Evolutionary conservation across 2,797 vertebrate species (phyloP).

Genomic region (Caiman crocodilus): DNA sequence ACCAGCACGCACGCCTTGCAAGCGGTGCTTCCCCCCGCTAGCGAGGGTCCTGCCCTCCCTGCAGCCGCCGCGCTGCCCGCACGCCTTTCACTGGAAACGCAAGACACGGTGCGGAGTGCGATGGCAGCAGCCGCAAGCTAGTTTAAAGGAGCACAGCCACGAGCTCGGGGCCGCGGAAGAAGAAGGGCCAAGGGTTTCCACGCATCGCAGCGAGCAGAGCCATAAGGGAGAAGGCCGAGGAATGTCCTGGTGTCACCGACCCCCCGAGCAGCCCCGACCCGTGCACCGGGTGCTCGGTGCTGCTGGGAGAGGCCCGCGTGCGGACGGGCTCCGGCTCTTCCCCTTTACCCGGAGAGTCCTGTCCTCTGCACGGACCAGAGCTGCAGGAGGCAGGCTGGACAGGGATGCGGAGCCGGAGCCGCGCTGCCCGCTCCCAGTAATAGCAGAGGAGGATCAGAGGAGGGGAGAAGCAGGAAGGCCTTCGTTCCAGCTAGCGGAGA

Average conservation of each 20-base stretch:
- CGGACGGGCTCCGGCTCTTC: too few species aligned
- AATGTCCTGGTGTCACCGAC: neutral
- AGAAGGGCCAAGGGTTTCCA: neutral
- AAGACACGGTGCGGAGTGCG: neutral
- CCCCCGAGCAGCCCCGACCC: too few species aligned
- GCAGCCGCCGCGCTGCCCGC: neutral
- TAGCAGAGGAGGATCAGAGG: too few species aligned
- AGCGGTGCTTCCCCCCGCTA: neutral
- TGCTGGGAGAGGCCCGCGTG: neutral
- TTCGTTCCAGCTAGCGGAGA: neutral
- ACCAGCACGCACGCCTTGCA: too few species aligned
- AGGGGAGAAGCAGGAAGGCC: neutral
- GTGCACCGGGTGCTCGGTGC: neutral
- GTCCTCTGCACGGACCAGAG: neutral
- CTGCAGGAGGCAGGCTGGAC: neutral
- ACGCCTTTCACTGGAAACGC: too few species aligned
- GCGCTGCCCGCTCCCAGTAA: neutral
- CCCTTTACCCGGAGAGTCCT: neutral
- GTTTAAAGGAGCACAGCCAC: neutral
- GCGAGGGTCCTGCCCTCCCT: rapidly evolving
- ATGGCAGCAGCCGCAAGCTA: too few species aligned
- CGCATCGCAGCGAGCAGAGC: neutral
- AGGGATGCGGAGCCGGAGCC: neutral
- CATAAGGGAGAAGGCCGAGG: neutral
- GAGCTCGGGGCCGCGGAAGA: neutral